phyloP scores from a whole-genome alignment of 2,797 vertebrate genomes.

The Acanthurus leucopareius region DNA sequence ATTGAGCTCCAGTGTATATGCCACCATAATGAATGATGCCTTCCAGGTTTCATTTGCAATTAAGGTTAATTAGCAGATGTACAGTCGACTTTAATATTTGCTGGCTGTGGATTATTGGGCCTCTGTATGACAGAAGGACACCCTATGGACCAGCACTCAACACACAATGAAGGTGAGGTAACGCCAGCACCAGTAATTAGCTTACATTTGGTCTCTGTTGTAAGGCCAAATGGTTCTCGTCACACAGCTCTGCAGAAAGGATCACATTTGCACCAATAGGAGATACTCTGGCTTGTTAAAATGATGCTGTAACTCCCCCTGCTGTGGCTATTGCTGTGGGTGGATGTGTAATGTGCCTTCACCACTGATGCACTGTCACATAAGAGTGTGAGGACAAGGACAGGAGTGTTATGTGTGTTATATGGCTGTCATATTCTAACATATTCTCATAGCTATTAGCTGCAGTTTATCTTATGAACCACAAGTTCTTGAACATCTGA shows the following conservation, averaged over 20 bases:
- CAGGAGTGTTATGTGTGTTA: constrained; percentile 32
- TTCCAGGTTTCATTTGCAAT: constrained; percentile 74
- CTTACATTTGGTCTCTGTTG: constrained; percentile 61
- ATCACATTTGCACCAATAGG: constrained; percentile 36
- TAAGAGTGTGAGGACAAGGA: constrained; percentile 25
- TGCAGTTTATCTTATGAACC: constrained; percentile 9
- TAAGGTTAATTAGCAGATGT: constrained; percentile 76
- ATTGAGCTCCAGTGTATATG: constrained; percentile 47
- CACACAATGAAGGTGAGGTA: constrained; percentile 55
- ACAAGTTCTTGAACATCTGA: background rate
- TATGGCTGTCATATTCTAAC: constrained; percentile 14
- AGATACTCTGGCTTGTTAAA: constrained; percentile 39
- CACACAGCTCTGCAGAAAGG: constrained; percentile 19
- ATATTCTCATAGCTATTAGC: constrained; percentile 10
- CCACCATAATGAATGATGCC: constrained; percentile 60
- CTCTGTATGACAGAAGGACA: constrained; percentile 52
- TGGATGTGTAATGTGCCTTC: constrained; percentile 24
- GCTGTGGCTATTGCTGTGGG: constrained; percentile 29
- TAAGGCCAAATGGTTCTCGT: constrained; percentile 42
- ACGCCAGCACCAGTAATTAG: constrained; percentile 65
- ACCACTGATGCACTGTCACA: constrained; percentile 32
- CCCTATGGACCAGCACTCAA: constrained; percentile 52
- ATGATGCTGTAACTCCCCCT: constrained; percentile 7
- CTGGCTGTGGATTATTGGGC: constrained; percentile 59
- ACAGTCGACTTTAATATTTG: constrained; percentile 65